Percentiles rank a stretch among this genome's conserved stretches.
Conservation (phyloP, 2,113 vertebrate species). For the Pampusana beccarii region DNA sequence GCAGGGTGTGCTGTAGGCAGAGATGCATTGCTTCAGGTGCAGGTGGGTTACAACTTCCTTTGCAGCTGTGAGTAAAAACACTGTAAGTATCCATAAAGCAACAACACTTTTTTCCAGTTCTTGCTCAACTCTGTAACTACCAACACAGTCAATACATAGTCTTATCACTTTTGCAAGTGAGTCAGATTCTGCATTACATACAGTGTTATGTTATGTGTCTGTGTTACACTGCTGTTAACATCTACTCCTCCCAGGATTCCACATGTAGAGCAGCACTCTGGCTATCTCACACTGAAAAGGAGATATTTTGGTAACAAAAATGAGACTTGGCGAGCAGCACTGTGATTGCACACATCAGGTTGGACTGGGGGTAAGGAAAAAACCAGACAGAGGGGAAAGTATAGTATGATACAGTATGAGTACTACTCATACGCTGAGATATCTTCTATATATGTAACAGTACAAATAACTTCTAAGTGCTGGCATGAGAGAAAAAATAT, state of each 20-base stretch:
- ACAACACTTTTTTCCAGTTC: background rate
- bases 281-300: background rate
- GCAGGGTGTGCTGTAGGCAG: background rate
- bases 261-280: rapidly evolving
- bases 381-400: background rate
- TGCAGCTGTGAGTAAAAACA: background rate
- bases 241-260: background rate
- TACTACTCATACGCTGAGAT: background rate
- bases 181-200: background rate
- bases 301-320: background rate
- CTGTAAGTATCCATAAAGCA: background rate
- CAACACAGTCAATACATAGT: background rate
- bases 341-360: background rate
- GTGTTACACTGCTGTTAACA: background rate
- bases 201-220: too few relatives aligned
- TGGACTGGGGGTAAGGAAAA: background rate
- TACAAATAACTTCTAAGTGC: background rate
- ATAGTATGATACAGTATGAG: background rate
- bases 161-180: background rate
- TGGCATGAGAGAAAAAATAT: background rate
- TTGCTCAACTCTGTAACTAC: background rate
- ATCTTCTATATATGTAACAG: background rate
- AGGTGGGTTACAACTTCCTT: background rate
- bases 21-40: background rate
- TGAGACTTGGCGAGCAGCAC: background rate